Conservation (phyloP, 2,888 invertebrate genomes). For the Molanna angustata region DNA sequence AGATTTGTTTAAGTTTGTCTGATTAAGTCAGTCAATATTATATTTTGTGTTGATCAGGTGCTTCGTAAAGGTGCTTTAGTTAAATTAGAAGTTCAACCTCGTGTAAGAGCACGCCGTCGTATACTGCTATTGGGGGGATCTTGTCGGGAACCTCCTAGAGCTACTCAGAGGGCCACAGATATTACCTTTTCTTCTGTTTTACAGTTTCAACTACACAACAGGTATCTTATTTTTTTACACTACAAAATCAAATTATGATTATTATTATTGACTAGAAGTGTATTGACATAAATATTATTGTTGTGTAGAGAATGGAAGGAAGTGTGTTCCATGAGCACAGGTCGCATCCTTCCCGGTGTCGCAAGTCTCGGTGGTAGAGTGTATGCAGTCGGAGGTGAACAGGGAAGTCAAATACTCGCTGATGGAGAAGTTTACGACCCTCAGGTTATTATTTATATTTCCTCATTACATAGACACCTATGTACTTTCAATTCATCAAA, state of each 20-base stretch:
- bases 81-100: slow-evolving; percentile 71
- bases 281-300: too few species aligned
- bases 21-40: not conserved
- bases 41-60: slow-evolving; percentile 40
- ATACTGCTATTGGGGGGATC: slow-evolving; percentile 89
- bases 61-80: slow-evolving; percentile 75
- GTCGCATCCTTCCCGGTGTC: slow-evolving; percentile 84
- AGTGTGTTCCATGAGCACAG: slow-evolving; percentile 77
- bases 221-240: too few species aligned
- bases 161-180: slow-evolving; percentile 74
- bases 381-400: slow-evolving; percentile 89
- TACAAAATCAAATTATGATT: too few species aligned
- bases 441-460: slow-evolving; percentile 44
- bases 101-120: slow-evolving; percentile 82
- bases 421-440: slow-evolving; percentile 85
- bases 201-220: slow-evolving; percentile 75
- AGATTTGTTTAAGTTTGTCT: too few species aligned
- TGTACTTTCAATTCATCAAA: too few species aligned
- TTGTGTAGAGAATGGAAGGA: slow-evolving; percentile 73
- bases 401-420: slow-evolving; percentile 83
- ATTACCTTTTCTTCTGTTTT: slow-evolving; percentile 81
- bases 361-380: slow-evolving; percentile 81
- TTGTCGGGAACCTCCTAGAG: slow-evolving; percentile 70
- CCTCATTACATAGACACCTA: too few species aligned
- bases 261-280: not conserved